Base-by-base conservation (phyloP, 2,113 vertebrate genomes). In the Callipepla squamata region DNA sequence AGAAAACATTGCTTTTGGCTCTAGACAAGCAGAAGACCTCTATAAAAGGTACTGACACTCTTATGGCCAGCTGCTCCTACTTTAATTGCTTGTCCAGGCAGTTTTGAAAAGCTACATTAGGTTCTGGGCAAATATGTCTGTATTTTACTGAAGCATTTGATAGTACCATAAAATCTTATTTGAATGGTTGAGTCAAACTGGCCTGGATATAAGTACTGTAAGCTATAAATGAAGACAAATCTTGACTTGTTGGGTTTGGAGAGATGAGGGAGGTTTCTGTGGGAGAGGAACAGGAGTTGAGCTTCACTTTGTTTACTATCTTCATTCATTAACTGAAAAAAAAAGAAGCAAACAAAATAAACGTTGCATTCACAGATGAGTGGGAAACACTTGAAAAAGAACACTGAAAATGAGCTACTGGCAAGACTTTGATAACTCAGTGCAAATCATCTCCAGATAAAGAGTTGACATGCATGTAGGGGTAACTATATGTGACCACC, bases 101-200 rank as follows among this genome's bases (percentile, higher is more conserved):
- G 44, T 90, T 89, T 82, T 50, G 61, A 80, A 72, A 16, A 78
- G 48, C 19, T 65, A 38, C 4, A 0, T 11, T 28, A 57, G 32
- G 50, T 80, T 95, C 85, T 93, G 70, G 55, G 51, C 59, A 91
- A 65, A 59, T 34, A 19, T 57, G 25, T 80, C 67, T 58, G 13
- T 40, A 74, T 87, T 95, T 92, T 84, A 96, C 78, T 72, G 89
- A 79, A 87, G 69, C 6, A 0, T 93, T 93, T 94, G 91, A 92
- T 92, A 84, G 94, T 15, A 58, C 74, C 48, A 72, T 95, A 91
- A 94, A 86, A 93, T 16, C 67, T 45, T 30, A 16, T 76, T 88
- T 93, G 86, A 91, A 92, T 92, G 86, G 81, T 68, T 89, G 63
- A 50, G 82, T 90, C 51, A 32, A 5, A 70, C 93, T 95, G 86